Base-by-base conservation (phyloP, 92 coral and sea anemone species). In the Paramuricea clavata region DNA sequence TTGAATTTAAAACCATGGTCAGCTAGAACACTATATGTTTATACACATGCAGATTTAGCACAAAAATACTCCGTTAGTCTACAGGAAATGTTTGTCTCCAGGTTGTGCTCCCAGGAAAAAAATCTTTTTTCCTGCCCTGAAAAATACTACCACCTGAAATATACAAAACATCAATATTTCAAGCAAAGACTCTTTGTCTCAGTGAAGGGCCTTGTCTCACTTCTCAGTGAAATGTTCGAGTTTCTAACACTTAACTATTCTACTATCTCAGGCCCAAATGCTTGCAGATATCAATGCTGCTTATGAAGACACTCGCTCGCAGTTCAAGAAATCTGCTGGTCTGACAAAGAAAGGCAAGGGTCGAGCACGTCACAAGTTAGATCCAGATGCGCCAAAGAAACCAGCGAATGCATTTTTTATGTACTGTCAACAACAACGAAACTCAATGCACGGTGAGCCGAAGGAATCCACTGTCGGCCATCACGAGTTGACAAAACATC, bases 341-440 rank as follows among this genome's bases (percentile, higher is more conserved):
- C n/a, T 41, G n/a, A 26, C 54, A 30, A 79, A 61, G 74, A 79
- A 79, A 79, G 84, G 84, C 74, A 59, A 78, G 90, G 91, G 81
- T 85, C 92, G n/a, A 88, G 87, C 52, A 36, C 87, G 41, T 69
- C 88, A 27, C 95, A 96, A 86, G 75, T 93, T 88, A 22, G 99
- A 96, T 79, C 99, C 99, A 1, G 92, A 96, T 85, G 99, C 99
- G 3, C 99, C 99, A 15, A 96, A 96, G 88, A 94, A 94, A 75
- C 99, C 99, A 13, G 98, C 99, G 31, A 96, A 96, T 88, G 99
- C 99, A 12, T 96, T 96, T 85, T 94, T 96, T 70, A 94, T 96
- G 98, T 96, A 89, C 80, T 96, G 99, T 49, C 98, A 94, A 69
- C 97, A 96, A 62, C 99, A 96, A 72, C 90, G 99, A 19, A 96